Percentiles rank a stretch among this genome's conserved stretches.
These are phyloP conservation scores for Suncus etruscus DNA, from an alignment of 2,113 vertebrate species.

Conservation along the genomic window DNA sequence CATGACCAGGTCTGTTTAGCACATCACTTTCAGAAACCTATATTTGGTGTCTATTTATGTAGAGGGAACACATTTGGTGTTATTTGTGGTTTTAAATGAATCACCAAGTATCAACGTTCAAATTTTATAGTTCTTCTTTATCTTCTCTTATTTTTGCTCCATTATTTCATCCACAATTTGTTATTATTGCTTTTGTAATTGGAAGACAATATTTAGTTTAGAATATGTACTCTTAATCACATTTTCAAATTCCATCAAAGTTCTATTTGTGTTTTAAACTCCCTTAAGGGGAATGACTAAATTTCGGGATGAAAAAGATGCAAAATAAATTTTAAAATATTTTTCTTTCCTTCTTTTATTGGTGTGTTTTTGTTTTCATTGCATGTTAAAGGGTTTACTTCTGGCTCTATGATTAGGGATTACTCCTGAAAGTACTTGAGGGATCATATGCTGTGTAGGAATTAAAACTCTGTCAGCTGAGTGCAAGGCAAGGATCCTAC, in stretches of 20 bases:
- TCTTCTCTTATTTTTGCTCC: not conserved
- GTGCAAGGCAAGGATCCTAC: too few species aligned
- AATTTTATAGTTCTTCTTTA: not conserved
- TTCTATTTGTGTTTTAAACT: not conserved
- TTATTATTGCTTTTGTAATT: not conserved
- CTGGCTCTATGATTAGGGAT: too few species aligned
- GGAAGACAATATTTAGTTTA: not conserved
- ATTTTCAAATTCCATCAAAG: constrained; percentile 16
- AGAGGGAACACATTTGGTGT: not conserved
- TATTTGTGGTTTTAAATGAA: constrained; percentile 42
- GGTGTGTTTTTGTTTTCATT: too few species aligned
- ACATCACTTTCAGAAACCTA: not conserved
- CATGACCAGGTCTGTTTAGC: not conserved
- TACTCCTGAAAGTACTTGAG: too few species aligned
- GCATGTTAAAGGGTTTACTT: too few species aligned
- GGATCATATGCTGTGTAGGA: too few species aligned
- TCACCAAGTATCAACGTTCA: not conserved
- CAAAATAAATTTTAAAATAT: not conserved
- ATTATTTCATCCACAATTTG: not conserved
- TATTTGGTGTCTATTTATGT: not conserved
- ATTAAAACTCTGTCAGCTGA: too few species aligned
- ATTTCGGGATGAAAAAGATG: not conserved
- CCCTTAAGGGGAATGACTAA: not conserved
- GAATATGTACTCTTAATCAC: not conserved
- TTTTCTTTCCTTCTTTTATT: not conserved